These are phyloP conservation scores for Apis dorsata DNA, from an alignment of 1,140 invertebrate species.

Conservation along the genomic window DNA sequence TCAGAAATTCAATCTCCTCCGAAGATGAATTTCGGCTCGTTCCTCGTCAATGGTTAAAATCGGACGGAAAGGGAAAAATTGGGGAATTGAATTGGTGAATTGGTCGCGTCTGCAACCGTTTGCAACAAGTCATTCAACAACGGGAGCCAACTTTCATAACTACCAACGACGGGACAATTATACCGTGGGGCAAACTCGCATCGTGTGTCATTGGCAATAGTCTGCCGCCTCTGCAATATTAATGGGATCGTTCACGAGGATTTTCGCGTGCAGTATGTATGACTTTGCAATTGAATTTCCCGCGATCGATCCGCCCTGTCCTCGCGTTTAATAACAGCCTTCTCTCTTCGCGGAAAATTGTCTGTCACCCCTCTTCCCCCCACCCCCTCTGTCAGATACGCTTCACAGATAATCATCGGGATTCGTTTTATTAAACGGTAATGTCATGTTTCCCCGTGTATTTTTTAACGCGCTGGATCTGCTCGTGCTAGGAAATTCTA, in stretches of 20 bases:
- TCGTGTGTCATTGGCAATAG: conserved; percentile 47
- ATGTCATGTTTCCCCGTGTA: not conserved
- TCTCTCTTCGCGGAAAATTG: conserved; percentile 27
- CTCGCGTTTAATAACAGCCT: conserved; percentile 38
- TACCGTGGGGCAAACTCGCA: conserved; percentile 39
- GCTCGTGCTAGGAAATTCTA: not conserved
- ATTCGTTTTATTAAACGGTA: conserved; percentile 16
- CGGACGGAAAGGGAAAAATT: not conserved
- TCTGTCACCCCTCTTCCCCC: not conserved
- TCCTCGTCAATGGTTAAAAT: not conserved
- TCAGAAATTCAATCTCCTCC: not conserved
- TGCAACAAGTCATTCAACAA: conserved; percentile 32
- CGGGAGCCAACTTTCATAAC: conserved; percentile 55
- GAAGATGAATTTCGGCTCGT: not conserved
- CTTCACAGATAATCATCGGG: not conserved
- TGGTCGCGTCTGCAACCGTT: not conserved
- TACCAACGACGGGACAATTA: conserved; percentile 51
- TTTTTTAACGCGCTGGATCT: not conserved
- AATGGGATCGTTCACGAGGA: conserved; percentile 54
- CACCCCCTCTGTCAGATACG: not conserved
- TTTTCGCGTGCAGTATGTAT: conserved; percentile 46
- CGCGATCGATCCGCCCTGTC: conserved; percentile 40
- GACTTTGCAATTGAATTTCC: conserved; percentile 44
- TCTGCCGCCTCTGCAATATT: conserved; percentile 56
- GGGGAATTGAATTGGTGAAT: not conserved